Evolutionary conservation across 1,140 invertebrate genomes (phyloP).

Genomic region (Battus philenor): DNA sequence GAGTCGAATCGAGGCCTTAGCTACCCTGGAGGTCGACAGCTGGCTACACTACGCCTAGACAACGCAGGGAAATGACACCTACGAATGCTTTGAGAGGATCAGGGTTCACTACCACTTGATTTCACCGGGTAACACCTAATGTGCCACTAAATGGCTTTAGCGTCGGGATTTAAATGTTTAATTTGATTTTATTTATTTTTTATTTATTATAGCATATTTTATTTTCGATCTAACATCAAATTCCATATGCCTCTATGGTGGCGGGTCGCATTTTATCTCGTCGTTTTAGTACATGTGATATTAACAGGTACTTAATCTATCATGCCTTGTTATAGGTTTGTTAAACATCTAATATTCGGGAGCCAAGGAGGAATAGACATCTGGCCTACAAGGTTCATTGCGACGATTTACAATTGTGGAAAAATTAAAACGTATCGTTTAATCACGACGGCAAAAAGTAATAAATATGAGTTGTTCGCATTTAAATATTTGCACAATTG

Average conservation of each 20-base stretch:
- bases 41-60: constrained; percentile 51
- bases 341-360: constrained; percentile 45
- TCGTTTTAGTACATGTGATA: constrained; percentile 31
- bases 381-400: constrained; percentile 26
- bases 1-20: constrained; percentile 52
- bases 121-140: constrained; percentile 29
- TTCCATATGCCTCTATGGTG: constrained; percentile 50
- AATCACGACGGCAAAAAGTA: constrained; percentile 4
- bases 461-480: neutral
- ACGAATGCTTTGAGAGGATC: constrained; percentile 32
- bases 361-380: constrained; percentile 55
- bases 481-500: constrained; percentile 46
- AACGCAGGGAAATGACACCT: constrained; percentile 47
- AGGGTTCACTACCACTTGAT: constrained; percentile 38
- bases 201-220: constrained; percentile 18
- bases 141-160: constrained; percentile 13
- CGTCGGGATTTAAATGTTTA: constrained; percentile 2
- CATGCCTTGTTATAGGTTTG: constrained; percentile 53
- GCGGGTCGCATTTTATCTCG: constrained; percentile 47
- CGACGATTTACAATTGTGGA: constrained; percentile 42
- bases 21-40: constrained; percentile 48
- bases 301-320: constrained; percentile 53
- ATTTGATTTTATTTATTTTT: constrained; percentile 6
- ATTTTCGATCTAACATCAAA: constrained; percentile 29
- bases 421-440: constrained; percentile 24